phyloP scores from a whole-genome alignment of 92 coral and sea anemone species.

The Montipora capitata region DNA sequence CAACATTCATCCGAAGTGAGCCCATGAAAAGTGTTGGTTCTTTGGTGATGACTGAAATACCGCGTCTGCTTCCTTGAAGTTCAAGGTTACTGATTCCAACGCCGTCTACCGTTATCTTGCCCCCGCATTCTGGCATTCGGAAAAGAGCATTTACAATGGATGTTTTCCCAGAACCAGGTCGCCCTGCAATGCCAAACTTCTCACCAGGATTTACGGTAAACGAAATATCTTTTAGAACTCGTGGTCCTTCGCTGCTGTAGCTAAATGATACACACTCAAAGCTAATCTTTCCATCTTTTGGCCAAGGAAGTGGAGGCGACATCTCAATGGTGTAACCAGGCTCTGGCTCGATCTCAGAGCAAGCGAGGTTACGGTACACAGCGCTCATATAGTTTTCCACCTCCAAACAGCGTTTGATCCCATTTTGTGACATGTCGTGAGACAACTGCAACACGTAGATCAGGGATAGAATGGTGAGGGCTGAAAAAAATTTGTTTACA shows the following conservation, averaged over 20 bases:
- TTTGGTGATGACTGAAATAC: slow-evolving; percentile 81
- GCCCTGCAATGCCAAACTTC: slow-evolving; percentile 92
- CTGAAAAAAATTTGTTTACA: slow-evolving; percentile 15
- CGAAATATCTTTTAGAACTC: slow-evolving; percentile 78
- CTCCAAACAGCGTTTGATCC: slow-evolving; percentile 81
- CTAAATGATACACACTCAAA: slow-evolving; percentile 77
- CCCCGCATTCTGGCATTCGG: slow-evolving; percentile 87
- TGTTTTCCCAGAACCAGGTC: slow-evolving; percentile 89
- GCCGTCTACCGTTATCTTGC: slow-evolving; percentile 82
- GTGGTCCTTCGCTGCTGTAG: slow-evolving; percentile 67
- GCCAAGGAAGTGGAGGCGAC: slow-evolving; percentile 91
- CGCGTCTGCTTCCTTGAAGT: slow-evolving; percentile 86
- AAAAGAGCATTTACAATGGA: slow-evolving; percentile 82
- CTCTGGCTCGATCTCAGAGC: slow-evolving; percentile 80
- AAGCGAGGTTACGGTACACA: slow-evolving; percentile 80
- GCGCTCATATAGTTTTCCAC: slow-evolving; percentile 88
- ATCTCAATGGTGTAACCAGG: slow-evolving; percentile 84
- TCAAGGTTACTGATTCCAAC: slow-evolving; percentile 76
- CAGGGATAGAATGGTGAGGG: slow-evolving; percentile 78
- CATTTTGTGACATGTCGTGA: slow-evolving; percentile 84
- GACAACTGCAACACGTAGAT: slow-evolving; percentile 87
- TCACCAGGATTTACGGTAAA: slow-evolving; percentile 79
- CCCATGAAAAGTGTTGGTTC: slow-evolving; percentile 84
- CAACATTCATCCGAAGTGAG: slow-evolving; percentile 83
- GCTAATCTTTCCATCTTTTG: slow-evolving; percentile 79